Conservation (phyloP, 1,140 invertebrate genomes). For the Drosophila sproati region DNA sequence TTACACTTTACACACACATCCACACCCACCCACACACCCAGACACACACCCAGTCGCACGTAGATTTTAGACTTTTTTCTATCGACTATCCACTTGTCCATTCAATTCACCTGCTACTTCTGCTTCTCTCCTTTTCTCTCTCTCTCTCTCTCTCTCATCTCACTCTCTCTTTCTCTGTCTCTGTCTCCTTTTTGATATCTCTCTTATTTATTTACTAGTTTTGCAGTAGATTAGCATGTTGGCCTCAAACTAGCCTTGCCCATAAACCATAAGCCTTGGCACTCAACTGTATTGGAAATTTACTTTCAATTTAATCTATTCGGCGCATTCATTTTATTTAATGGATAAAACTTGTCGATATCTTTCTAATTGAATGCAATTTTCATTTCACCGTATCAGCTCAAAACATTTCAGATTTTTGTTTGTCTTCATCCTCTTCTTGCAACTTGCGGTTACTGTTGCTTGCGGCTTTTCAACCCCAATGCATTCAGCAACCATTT, state of each 20-base stretch:
- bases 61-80: constrained; percentile 32
- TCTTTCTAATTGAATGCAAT: constrained; percentile 58
- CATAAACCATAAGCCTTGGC: constrained; percentile 28
- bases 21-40: constrained; percentile 16
- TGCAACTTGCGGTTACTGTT: constrained; percentile 16
- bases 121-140: not conserved
- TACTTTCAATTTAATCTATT: constrained; percentile 50
- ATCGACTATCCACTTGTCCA: constrained; percentile 32
- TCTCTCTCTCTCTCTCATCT: not conserved
- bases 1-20: constrained; percentile 62
- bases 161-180: not conserved
- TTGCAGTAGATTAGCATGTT: constrained; percentile 59
- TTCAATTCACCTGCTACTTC: constrained; percentile 55
- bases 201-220: constrained; percentile 10
- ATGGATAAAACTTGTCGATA: constrained; percentile 70
- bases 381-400: constrained; percentile 63
- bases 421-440: constrained; percentile 21
- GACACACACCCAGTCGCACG: constrained; percentile 22
- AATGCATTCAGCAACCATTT: constrained; percentile 23
- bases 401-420: constrained; percentile 49
- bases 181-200: not conserved
- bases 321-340: constrained; percentile 54
- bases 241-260: constrained; percentile 35
- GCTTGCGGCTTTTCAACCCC: constrained; percentile 19
- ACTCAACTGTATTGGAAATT: constrained; percentile 35